Conservation (phyloP, 2,113 vertebrate genomes). For the Elanoides forficatus region DNA sequence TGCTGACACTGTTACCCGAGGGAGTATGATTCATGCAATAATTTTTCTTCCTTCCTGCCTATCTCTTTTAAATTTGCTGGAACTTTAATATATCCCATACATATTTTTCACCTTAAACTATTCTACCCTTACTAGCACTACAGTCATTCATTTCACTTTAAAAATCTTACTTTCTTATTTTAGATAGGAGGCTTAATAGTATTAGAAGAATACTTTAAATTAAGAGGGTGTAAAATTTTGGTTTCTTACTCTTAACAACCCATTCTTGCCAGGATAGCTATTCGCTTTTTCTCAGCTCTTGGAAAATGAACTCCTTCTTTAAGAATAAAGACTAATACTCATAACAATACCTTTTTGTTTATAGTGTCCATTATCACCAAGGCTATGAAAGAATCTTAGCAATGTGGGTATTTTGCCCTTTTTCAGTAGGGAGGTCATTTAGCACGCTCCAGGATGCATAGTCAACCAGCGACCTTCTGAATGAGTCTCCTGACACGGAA, state of each 20-base stretch:
- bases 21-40: slow-evolving; percentile 65
- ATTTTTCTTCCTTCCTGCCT: slow-evolving; percentile 60
- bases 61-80: slow-evolving; percentile 39
- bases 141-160: background rate
- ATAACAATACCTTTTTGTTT: background rate
- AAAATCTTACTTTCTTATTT: background rate
- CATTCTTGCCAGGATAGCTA: background rate
- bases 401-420: background rate
- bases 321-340: background rate
- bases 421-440: background rate
- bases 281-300: background rate
- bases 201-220: background rate
- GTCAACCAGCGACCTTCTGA: background rate
- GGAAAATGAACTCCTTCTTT: background rate
- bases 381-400: background rate
- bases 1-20: slow-evolving; percentile 64
- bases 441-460: background rate
- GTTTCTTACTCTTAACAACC: background rate
- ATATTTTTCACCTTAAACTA: slow-evolving; percentile 33
- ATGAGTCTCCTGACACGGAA: background rate
- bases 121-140: background rate
- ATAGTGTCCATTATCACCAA: background rate
- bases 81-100: slow-evolving; percentile 22
- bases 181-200: background rate
- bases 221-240: background rate